Evolutionary conservation across 1,140 invertebrate species (phyloP), one percentile per base, ranked within the genome.

Genomic region (Antheraea mylitta): DNA sequence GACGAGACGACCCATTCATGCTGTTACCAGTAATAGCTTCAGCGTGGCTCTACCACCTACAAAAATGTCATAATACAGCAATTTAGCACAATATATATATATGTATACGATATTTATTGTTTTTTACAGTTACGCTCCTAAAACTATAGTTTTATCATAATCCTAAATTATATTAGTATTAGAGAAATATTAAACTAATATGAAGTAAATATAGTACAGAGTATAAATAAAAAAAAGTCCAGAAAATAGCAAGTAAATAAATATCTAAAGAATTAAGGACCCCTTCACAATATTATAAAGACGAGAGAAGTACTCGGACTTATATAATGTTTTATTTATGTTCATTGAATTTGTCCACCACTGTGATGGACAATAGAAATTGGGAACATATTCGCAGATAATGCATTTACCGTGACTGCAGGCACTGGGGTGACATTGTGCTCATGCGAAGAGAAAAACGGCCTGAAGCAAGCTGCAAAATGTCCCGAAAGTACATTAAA

Each of bases 401-500:
- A 91, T 90, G 82, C 80, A 81, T 82, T 91, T 91, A 91, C 86
- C 74, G 73, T 76, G 70, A 78, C 74, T 76, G 78, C 73, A 80
- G 85, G 80, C 78, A 76, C 71, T 70, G 75, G 81, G 78, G 75
- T 78, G 78, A 77, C 81, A 89, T 82, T 86, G 79, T 70, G 79
- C 72, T 79, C 81, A 83, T 85, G 85, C 85, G 86, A 84, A 89
- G 78, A 90, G 82, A 91, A 89, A 90, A 90, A 89, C 89, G 81
- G 83, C 88, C 83, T 64, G 75, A 81, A 83, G 89, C 87, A 89
- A 88, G 86, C 89, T 90, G 89, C 88, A 89, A 84, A 92, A 89
- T 90, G 89, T 92, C 88, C 83, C 86, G 78, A 90, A 91, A 91
- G 87, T 89, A 90, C 88, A 92, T 92, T 92, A 92, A 85, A 70